These are phyloP conservation scores for Phaenicophaeus curvirostris DNA, from an alignment of 2,797 vertebrate genomes.

Conservation along the genomic window DNA sequence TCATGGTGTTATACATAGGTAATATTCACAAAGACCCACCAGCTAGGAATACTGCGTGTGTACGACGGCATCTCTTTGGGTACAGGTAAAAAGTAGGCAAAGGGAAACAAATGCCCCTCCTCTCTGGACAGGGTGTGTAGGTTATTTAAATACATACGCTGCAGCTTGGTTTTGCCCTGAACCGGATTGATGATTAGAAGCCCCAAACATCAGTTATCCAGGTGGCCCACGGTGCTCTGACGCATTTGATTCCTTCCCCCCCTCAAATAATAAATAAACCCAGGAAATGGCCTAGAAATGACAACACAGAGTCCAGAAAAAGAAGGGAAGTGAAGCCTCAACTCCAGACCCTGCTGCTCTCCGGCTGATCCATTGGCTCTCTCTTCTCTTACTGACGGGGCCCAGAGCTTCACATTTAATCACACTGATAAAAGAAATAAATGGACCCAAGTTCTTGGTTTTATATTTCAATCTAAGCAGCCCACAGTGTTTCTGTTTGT, in stretches of 20 bases:
- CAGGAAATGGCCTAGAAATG: conserved; percentile 8
- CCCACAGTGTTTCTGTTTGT: background rate
- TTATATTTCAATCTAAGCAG: background rate
- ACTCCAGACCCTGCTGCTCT: background rate
- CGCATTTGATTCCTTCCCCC: background rate
- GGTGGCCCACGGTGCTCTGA: background rate
- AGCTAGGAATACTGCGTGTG: conserved; percentile 48
- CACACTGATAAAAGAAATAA: background rate
- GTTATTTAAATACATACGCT: background rate
- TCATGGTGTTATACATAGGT: conserved; percentile 83
- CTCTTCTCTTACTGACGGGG: background rate
- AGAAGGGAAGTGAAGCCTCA: background rate
- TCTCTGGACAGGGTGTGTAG: background rate
- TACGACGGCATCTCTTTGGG: conserved; percentile 71
- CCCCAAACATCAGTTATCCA: background rate
- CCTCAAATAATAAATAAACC: conserved; percentile 24
- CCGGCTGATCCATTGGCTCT: background rate
- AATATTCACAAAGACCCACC: conserved; percentile 78
- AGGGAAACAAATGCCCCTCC: conserved; percentile 5
- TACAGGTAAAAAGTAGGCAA: conserved; percentile 51
- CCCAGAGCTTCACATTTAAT: background rate
- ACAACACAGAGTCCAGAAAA: background rate
- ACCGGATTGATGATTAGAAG: background rate
- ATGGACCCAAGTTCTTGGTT: background rate
- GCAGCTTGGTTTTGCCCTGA: conserved; percentile 18